These are phyloP conservation scores for Caenorhabditis angaria DNA, from an alignment of 2,888 invertebrate genomes.

Conservation along the genomic window DNA sequence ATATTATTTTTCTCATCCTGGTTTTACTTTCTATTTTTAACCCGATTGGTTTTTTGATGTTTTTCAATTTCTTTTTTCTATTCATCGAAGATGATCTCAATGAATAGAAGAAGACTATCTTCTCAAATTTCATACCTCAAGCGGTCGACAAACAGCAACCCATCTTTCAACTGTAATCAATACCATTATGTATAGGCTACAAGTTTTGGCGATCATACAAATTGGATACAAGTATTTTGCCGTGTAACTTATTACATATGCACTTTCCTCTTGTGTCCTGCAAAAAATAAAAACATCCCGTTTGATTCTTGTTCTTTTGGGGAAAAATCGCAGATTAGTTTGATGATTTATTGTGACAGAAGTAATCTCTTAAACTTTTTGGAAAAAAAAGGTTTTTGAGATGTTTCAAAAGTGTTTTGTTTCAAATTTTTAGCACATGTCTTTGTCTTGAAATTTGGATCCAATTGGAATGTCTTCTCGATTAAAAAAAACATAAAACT, in stretches of 20 bases:
- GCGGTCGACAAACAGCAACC: slow-evolving; percentile 41
- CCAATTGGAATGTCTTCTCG: background rate
- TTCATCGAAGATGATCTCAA: background rate
- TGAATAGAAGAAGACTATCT: background rate
- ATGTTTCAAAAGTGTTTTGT: background rate
- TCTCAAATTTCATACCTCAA: slow-evolving; percentile 19
- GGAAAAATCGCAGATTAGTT: background rate
- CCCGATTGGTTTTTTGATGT: too few species aligned
- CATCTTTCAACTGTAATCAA: slow-evolving; percentile 40
- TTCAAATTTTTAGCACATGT: background rate
- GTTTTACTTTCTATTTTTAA: too few species aligned
- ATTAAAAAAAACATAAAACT: background rate
- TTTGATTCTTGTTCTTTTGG: background rate
- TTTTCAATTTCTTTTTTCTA: too few species aligned
- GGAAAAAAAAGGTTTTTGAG: background rate
- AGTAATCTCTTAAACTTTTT: background rate
- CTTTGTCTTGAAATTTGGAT: background rate
- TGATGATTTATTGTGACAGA: background rate
- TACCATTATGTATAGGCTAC: slow-evolving; percentile 44
- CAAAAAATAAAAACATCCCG: slow-evolving; percentile 5
- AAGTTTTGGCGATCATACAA: slow-evolving; percentile 46
- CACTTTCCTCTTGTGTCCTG: slow-evolving; percentile 32
- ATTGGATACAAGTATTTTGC: slow-evolving; percentile 37
- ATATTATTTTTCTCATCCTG: background rate
- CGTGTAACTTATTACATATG: slow-evolving; percentile 31